phyloP scores from a whole-genome alignment of 2,797 vertebrate species.

The Silurus aristotelis region DNA sequence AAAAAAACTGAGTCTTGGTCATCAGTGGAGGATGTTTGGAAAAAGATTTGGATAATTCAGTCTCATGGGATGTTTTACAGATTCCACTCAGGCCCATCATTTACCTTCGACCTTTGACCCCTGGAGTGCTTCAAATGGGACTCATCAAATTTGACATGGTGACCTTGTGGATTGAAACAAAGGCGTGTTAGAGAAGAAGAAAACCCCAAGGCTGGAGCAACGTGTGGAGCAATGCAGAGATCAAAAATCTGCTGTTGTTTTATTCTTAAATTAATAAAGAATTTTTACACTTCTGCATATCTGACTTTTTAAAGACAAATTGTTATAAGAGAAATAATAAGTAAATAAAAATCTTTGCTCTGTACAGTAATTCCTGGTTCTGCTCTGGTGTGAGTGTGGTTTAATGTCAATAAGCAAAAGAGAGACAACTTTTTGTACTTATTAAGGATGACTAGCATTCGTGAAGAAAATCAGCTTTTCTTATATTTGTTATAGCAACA shows the following conservation, averaged over 20 bases:
- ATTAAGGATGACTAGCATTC: no score
- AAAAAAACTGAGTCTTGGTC: not conserved
- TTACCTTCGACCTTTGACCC: conserved; percentile 67
- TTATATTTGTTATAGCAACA: no score
- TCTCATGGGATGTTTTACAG: conserved; percentile 64
- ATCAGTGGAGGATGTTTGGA: conserved; percentile 19
- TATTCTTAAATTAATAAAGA: not conserved
- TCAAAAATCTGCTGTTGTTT: no score
- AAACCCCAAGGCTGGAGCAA: not conserved
- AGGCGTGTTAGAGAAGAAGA: not conserved
- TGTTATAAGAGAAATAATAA: no score
- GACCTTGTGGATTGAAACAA: conserved; percentile 15
- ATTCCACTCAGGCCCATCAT: conserved; percentile 59
- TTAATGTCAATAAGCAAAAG: no score
- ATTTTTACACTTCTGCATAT: not conserved
- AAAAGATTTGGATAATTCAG: conserved; percentile 61
- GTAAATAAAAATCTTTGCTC: not conserved
- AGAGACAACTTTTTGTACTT: no score
- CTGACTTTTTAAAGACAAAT: not conserved
- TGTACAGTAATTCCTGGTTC: not conserved
- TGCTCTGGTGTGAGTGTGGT: not conserved
- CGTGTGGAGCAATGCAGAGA: no score
- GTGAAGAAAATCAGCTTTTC: no score
- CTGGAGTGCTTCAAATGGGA: conserved; percentile 43
- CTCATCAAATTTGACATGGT: conserved; percentile 42